These are phyloP conservation scores for Oceanites oceanicus DNA, from an alignment of 2,113 vertebrate genomes.

Conservation along the genomic window DNA sequence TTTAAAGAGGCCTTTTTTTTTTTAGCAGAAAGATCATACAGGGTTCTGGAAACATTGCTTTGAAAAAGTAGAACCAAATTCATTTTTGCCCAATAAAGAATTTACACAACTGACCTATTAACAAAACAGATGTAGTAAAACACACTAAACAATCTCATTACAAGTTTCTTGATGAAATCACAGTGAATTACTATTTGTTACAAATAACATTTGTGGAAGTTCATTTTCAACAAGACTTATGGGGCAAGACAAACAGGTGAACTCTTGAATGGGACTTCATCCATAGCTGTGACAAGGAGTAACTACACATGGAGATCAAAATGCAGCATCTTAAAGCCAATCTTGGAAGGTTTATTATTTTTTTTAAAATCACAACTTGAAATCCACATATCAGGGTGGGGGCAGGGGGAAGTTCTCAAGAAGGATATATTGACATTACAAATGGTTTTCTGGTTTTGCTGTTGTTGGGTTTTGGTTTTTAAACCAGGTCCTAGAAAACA, in stretches of 20 bases:
- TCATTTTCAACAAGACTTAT: not conserved
- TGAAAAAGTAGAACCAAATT: not conserved
- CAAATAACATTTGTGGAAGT: not conserved
- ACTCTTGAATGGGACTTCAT: not conserved
- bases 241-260: not conserved
- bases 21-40: not conserved
- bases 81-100: not conserved
- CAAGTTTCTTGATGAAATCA: not conserved
- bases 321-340: not conserved
- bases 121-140: not conserved
- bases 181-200: not conserved
- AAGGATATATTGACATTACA: not conserved
- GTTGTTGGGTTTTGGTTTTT: not conserved
- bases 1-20: not conserved
- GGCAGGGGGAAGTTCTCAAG: not conserved
- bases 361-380: not conserved
- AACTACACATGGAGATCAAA: not conserved
- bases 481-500: not conserved
- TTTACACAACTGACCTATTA: not conserved
- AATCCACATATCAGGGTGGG: fast-evolving
- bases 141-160: not conserved
- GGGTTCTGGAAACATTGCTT: not conserved
- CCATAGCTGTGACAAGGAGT: not conserved
- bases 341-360: not conserved
- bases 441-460: not conserved